Evolutionary conservation across 2,797 vertebrate species (phyloP).

Genomic region (Lophotriccus pileatus): DNA sequence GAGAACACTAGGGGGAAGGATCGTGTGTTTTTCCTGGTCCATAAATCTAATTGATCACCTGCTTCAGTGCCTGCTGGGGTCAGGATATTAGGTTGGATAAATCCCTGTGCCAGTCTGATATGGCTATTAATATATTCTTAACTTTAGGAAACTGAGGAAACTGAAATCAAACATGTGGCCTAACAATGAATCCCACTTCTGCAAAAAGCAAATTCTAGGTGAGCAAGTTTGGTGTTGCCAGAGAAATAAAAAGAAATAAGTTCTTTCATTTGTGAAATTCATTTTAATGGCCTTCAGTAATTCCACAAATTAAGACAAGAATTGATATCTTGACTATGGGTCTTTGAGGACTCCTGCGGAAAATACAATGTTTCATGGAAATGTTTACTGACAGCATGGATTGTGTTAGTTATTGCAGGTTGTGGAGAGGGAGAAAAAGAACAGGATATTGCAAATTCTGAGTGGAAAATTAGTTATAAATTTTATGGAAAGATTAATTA

Average conservation of each 20-base stretch:
- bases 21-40: neutral
- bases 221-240: neutral
- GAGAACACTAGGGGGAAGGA: neutral
- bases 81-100: neutral
- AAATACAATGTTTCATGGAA: neutral
- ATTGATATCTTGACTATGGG: neutral
- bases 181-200: neutral
- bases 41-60: neutral
- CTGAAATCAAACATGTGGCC: neutral
- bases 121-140: neutral
- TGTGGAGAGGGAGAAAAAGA: neutral
- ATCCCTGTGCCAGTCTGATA: neutral
- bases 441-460: neutral
- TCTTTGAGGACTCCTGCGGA: neutral
- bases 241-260: neutral
- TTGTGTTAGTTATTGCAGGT: neutral
- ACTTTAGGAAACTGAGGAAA: neutral
- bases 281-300: neutral
- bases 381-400: neutral
- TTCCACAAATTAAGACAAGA: neutral
- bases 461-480: neutral
- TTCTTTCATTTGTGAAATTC: neutral
- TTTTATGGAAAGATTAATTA: neutral
- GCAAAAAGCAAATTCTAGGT: neutral
- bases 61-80: neutral